These are phyloP conservation scores for Xanthorhoe designata DNA, from an alignment of 2,888 invertebrate genomes.

Conservation along the genomic window DNA sequence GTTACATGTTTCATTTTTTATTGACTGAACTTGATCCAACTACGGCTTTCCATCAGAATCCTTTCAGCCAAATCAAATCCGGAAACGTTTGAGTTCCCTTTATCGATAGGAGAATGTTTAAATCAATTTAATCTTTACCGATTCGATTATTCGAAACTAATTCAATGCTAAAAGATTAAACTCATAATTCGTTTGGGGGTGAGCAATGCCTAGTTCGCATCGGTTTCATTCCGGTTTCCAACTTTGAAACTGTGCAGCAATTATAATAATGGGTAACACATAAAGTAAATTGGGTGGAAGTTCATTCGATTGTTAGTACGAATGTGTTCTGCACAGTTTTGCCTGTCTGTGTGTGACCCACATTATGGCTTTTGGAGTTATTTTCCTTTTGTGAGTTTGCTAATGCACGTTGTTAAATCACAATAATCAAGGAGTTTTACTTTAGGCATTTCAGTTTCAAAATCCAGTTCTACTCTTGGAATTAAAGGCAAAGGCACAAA, in stretches of 20 bases:
- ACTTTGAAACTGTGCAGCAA: slow-evolving; percentile 71
- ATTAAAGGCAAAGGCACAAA: not conserved
- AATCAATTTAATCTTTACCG: slow-evolving; percentile 9
- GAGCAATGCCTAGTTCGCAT: slow-evolving; percentile 58
- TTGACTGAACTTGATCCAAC: not conserved
- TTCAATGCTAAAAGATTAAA: slow-evolving; percentile 55
- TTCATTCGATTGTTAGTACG: slow-evolving; percentile 69
- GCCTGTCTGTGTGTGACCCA: slow-evolving; percentile 53
- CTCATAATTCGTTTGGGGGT: slow-evolving; percentile 58
- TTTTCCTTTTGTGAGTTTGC: slow-evolving; percentile 29
- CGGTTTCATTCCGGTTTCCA: slow-evolving; percentile 53
- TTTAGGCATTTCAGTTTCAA: not conserved
- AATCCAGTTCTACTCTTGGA: not conserved
- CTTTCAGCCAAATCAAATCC: not conserved
- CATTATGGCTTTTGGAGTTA: slow-evolving; percentile 53
- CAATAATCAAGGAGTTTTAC: not conserved
- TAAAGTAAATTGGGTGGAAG: slow-evolving; percentile 76
- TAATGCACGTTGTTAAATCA: slow-evolving; percentile 16
- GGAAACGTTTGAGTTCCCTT: not conserved
- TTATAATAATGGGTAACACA: slow-evolving; percentile 78
- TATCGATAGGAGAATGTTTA: not conserved
- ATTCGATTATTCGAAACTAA: slow-evolving; percentile 26
- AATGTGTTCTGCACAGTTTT: slow-evolving; percentile 60
- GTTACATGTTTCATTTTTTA: not conserved
- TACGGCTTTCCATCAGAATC: slow-evolving; percentile 1